These are phyloP conservation scores for Calliscelio sp. DNA, from an alignment of 2,888 invertebrate species.

Conservation along the genomic window DNA sequence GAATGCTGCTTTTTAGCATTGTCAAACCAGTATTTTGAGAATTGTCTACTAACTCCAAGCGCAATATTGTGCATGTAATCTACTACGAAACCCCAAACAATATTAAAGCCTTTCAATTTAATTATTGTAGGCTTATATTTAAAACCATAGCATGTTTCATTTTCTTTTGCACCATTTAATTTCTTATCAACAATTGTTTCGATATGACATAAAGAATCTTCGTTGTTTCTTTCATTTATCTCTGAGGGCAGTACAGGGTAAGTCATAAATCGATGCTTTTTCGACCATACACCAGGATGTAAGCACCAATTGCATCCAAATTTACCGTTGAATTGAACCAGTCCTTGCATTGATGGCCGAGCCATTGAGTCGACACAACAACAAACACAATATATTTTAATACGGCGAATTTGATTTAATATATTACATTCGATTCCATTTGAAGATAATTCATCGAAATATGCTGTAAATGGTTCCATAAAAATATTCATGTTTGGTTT, in stretches of 20 bases:
- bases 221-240: slow-evolving; percentile 24
- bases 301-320: slow-evolving; percentile 64
- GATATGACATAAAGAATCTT: slow-evolving; percentile 19
- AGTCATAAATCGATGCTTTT: background rate
- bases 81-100: background rate
- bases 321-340: slow-evolving; percentile 50
- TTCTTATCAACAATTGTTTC: slow-evolving; percentile 7
- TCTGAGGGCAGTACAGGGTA: slow-evolving; percentile 36
- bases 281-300: slow-evolving; percentile 42
- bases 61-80: slow-evolving; percentile 5
- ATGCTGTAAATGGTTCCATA: slow-evolving; percentile 5
- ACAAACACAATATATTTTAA: slow-evolving; percentile 16
- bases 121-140: too few species aligned
- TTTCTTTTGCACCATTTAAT: background rate
- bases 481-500: too few species aligned
- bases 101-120: background rate
- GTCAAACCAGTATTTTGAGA: background rate
- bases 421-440: too few species aligned
- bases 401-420: too few species aligned
- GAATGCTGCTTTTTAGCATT: background rate
- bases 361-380: slow-evolving; percentile 56
- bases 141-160: background rate
- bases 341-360: slow-evolving; percentile 41
- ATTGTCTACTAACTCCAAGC: background rate
- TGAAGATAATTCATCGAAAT: background rate